phyloP scores from a whole-genome alignment of 2,888 invertebrate genomes.

The Heliconius erato region DNA sequence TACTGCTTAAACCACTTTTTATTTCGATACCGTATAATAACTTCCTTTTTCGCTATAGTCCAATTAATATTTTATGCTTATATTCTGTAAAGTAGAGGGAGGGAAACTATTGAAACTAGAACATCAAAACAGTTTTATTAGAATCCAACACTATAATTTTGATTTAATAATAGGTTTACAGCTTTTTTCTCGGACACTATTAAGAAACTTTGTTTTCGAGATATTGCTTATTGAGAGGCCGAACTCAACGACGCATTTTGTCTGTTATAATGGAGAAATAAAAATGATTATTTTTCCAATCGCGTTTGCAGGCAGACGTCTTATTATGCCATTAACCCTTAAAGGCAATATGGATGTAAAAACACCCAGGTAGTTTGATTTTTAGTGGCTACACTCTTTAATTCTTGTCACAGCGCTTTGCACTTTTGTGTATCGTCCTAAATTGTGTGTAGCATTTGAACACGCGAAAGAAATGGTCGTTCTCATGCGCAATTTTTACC shows the following conservation, averaged over 20 bases:
- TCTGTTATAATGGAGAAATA: too few species aligned
- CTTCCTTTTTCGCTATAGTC: constrained; percentile 56
- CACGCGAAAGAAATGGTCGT: too few species aligned
- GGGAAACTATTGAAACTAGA: not conserved
- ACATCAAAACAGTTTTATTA: not conserved
- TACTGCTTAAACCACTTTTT: constrained; percentile 71
- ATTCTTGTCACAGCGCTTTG: too few species aligned
- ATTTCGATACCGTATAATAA: constrained; percentile 64
- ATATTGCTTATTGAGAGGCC: not conserved
- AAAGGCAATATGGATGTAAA: too few species aligned
- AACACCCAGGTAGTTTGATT: too few species aligned
- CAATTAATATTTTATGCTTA: constrained; percentile 24
- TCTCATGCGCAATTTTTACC: too few species aligned
- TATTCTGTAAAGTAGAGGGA: constrained; percentile 49
- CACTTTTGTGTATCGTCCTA: too few species aligned
- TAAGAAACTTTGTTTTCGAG: not conserved
- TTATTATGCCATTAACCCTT: too few species aligned
- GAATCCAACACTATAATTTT: too few species aligned
- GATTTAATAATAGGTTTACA: too few species aligned
- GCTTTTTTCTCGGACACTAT: not conserved
- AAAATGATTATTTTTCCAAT: not conserved
- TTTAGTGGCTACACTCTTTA: too few species aligned
- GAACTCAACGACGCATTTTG: not conserved
- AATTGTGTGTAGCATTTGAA: too few species aligned
- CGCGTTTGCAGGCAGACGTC: not conserved